Base-by-base conservation (phyloP, 2,797 vertebrate species). In the Microctenopoma lineatum region DNA sequence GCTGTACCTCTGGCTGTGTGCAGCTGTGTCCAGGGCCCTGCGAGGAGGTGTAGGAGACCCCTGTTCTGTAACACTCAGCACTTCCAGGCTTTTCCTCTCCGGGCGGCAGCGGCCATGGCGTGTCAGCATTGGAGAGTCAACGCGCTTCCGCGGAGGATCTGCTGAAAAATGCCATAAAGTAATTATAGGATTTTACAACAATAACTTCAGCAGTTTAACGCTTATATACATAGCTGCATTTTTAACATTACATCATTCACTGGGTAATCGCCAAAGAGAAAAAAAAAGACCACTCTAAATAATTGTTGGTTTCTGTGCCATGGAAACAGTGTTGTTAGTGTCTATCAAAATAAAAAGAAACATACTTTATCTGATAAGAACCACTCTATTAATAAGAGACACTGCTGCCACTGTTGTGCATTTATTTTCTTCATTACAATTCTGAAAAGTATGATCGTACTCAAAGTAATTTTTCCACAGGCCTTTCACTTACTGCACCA, bases 61-160 rank as follows among this genome's bases (percentile, higher is more conserved):
- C 15, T 95, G 96, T 63, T 98, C 96, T 0, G 96, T 98, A 67
- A 97, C 95, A 66, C 96, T 97, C 52, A 98, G 91, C 7, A 97
- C 96, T 86, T 98, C 96, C 90, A 98, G 94, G 75, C 96, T 97
- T 83, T 97, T 97, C 83, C 96, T 93, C 87, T 98, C 96, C 0
- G 96, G 96, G 56, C 96, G 93, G 34, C 95, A 95, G 79, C 96
- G 97, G 44, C 96, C 96, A 0, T 97, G 96, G 13, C 96, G 94
- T 25, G 95, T 96, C 85, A 98, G 81, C 96, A 98, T 96, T 1
- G 96, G 96, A 2, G 96, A 98, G 86, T 98, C 96, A 3, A 98
- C 96, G 0, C 96, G 94, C 89, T 98, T 98, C 71, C 96, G 89
- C 25, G 96, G 96, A 34, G 96, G 96, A 81, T 97, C 96, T 92